Conservation (phyloP, 1,140 invertebrate species). For the Drosophila sproati region DNA sequence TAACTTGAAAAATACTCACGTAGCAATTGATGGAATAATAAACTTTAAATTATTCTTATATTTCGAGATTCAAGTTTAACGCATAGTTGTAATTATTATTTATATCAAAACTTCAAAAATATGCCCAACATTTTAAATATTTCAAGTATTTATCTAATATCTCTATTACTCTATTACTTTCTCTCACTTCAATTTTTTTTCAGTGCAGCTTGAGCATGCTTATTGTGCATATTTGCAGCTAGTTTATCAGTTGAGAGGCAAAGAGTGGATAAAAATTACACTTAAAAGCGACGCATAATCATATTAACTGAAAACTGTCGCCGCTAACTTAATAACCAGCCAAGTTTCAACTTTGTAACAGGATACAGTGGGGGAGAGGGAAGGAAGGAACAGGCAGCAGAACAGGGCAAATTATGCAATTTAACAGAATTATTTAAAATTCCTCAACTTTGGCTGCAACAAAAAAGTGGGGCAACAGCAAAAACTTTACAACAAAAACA, state of each 20-base stretch:
- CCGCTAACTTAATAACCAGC: conserved; percentile 74
- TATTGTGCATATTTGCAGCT: conserved; percentile 59
- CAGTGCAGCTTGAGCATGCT: conserved; percentile 43
- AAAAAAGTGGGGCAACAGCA: conserved; percentile 61
- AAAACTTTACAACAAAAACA: conserved; percentile 56
- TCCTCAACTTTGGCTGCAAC: conserved; percentile 58
- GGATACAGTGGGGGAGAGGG: background rate
- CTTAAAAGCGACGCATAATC: conserved; percentile 60
- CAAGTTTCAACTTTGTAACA: conserved; percentile 53
- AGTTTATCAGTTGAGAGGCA: conserved; percentile 13
- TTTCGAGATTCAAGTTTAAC: too few relatives aligned
- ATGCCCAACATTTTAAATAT: too few relatives aligned
- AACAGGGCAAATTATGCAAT: conserved; percentile 75
- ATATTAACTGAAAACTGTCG: conserved; percentile 75
- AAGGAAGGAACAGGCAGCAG: conserved; percentile 14
- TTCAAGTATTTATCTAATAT: background rate
- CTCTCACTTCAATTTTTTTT: background rate
- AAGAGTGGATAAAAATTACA: conserved; percentile 23
- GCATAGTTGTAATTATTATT: too few relatives aligned
- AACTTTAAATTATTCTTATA: too few relatives aligned
- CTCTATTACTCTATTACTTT: background rate
- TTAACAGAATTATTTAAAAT: conserved; percentile 81
- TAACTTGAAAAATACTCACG: background rate
- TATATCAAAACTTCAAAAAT: too few relatives aligned
- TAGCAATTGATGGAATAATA: too few relatives aligned